Evolutionary conservation across 2,888 invertebrate genomes (phyloP).

Genomic region (Hypomecis atomaria): DNA sequence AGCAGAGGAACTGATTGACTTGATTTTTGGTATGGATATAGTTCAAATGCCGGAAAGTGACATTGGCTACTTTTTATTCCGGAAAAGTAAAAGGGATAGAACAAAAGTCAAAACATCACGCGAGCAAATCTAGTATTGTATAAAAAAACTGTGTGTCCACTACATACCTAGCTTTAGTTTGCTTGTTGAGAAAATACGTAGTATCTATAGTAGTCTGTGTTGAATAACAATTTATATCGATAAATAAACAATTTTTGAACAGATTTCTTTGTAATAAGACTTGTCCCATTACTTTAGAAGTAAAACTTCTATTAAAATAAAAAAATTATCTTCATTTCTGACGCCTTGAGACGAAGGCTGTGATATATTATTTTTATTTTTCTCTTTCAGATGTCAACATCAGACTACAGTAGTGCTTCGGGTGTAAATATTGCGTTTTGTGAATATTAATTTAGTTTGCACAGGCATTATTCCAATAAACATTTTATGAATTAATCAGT

Average conservation of each 20-base stretch:
- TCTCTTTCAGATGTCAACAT: slow-evolving; percentile 71
- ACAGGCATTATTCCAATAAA: slow-evolving; percentile 74
- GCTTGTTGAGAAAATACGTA: too few relatives aligned
- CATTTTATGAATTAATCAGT: slow-evolving; percentile 41
- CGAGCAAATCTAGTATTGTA: too few relatives aligned
- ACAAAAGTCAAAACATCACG: too few relatives aligned
- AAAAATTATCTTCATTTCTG: slow-evolving; percentile 56
- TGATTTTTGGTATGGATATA: too few relatives aligned
- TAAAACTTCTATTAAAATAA: too few relatives aligned
- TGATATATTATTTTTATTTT: slow-evolving; percentile 71
- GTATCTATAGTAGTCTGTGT: too few relatives aligned
- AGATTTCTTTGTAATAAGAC: background rate
- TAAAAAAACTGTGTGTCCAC: too few relatives aligned
- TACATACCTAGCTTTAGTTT: too few relatives aligned
- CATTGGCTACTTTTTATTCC: too few relatives aligned
- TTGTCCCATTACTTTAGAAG: background rate
- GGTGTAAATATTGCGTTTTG: slow-evolving; percentile 75
- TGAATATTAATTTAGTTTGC: slow-evolving; percentile 71
- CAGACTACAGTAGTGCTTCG: slow-evolving; percentile 57
- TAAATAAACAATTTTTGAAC: slow-evolving; percentile 17
- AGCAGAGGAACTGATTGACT: too few relatives aligned
- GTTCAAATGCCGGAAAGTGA: too few relatives aligned
- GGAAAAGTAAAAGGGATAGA: too few relatives aligned
- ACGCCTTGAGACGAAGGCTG: slow-evolving; percentile 56
- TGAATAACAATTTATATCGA: background rate